Evolutionary conservation across 1,140 invertebrate species (phyloP).

Genomic region (Leguminivora glycinivorella): DNA sequence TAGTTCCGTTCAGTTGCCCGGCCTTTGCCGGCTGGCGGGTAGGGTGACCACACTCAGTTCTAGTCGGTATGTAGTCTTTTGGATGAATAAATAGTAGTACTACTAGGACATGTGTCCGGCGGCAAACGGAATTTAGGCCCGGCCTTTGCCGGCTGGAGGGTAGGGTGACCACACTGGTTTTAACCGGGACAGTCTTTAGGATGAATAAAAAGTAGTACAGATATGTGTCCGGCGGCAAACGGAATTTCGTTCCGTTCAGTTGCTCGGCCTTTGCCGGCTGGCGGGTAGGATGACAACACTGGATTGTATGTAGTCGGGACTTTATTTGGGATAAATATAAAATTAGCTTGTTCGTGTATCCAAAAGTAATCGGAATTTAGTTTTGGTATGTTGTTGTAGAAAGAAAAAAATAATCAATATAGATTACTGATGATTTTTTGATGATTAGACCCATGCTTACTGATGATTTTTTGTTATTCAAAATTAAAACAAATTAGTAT

Average conservation of each 20-base stretch:
- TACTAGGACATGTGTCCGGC: no score
- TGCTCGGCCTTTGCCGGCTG: slow-evolving; percentile 72
- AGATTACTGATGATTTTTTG: no score
- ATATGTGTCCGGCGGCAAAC: slow-evolving; percentile 59
- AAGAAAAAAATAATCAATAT: no score
- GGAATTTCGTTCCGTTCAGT: slow-evolving; percentile 75
- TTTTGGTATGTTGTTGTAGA: no score
- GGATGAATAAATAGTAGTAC: slow-evolving; percentile 19
- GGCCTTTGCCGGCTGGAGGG: slow-evolving; percentile 68
- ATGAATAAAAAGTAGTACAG: slow-evolving; percentile 18
- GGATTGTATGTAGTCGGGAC: background rate
- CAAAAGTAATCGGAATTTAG: no score
- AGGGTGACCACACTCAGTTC: slow-evolving; percentile 37
- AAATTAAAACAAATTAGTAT: no score
- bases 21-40: slow-evolving; percentile 67
- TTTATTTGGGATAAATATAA: no score
- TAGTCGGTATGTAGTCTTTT: background rate
- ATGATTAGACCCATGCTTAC: no score
- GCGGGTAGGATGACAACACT: slow-evolving; percentile 42
- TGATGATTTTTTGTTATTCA: no score
- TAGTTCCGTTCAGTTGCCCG: slow-evolving; percentile 73
- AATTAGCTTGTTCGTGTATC: no score
- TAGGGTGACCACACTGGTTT: slow-evolving; percentile 39
- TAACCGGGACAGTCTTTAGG: background rate
- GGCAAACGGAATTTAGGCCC: slow-evolving; percentile 68